These are phyloP conservation scores for Lithophane semibrunnea DNA, from an alignment of 2,888 invertebrate species.

Conservation along the genomic window DNA sequence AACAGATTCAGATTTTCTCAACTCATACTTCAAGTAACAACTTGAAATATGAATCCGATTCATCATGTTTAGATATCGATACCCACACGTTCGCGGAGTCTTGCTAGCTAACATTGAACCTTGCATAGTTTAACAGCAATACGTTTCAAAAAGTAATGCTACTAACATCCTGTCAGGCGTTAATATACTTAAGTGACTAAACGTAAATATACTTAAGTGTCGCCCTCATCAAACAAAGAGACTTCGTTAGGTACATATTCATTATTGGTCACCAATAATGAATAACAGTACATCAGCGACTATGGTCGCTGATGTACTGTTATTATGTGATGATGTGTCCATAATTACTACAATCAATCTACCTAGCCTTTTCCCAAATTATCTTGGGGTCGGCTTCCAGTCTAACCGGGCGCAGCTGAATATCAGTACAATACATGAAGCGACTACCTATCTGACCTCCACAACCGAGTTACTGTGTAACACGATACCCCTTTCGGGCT, in stretches of 20 bases:
- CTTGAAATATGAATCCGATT: too few relatives aligned
- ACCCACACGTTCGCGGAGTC: too few relatives aligned
- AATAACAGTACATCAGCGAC: neutral
- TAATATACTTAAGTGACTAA: neutral
- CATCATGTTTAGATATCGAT: too few relatives aligned
- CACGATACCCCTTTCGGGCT: too few relatives aligned
- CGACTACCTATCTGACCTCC: too few relatives aligned
- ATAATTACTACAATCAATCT: neutral
- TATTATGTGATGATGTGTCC: too few relatives aligned
- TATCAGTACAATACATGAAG: too few relatives aligned
- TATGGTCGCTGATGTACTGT: too few relatives aligned
- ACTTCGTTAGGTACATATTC: neutral
- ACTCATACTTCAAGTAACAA: too few relatives aligned
- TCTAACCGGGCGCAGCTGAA: neutral
- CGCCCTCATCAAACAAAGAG: neutral
- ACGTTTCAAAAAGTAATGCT: neutral
- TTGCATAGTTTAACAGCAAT: neutral
- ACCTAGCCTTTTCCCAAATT: neutral
- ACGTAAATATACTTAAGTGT: neutral
- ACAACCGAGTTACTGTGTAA: too few relatives aligned
- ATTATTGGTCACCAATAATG: neutral
- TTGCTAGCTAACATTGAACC: too few relatives aligned
- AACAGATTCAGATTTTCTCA: too few relatives aligned
- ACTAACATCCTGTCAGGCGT: neutral
- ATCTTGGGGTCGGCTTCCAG: neutral